A percentile compares a stretch with the other conserved stretches of the same genome.
These are phyloP conservation scores for Serinus canaria DNA, from an alignment of 2,113 vertebrate species.

Conservation along the genomic window DNA sequence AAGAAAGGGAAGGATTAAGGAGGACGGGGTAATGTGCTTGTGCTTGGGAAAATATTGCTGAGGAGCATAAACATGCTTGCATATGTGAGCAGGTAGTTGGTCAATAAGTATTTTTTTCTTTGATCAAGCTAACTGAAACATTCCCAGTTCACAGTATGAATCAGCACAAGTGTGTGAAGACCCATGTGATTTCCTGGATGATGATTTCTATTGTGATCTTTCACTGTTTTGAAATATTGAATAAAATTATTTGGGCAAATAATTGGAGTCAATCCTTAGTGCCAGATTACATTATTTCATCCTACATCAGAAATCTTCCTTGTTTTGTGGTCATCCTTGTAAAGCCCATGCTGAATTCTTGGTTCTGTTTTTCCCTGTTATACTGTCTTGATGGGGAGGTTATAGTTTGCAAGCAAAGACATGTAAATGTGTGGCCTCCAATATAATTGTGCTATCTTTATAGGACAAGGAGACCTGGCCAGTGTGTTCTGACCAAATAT, in stretches of 20 bases:
- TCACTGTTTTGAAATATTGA: background rate
- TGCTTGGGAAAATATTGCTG: background rate
- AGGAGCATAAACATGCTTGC: background rate
- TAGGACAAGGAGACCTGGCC: background rate
- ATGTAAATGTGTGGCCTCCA: background rate
- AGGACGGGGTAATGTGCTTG: rapidly evolving
- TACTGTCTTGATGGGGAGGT: background rate
- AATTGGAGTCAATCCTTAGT: background rate
- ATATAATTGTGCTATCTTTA: background rate
- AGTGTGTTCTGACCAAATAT: background rate
- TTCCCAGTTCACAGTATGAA: background rate
- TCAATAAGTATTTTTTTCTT: background rate
- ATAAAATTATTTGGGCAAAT: background rate
- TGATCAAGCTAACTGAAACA: background rate
- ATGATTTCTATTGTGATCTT: background rate
- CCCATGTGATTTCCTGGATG: background rate
- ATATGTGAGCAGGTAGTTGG: background rate
- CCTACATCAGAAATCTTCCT: background rate
- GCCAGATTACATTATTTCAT: background rate
- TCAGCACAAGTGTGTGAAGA: background rate
- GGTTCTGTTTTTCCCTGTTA: background rate
- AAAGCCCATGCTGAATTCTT: background rate
- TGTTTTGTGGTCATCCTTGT: background rate
- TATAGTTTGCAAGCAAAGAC: background rate
- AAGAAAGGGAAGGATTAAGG: background rate